Evolutionary conservation across 2,797 vertebrate species (phyloP).

Genomic region (Sebastes steindachneri): DNA sequence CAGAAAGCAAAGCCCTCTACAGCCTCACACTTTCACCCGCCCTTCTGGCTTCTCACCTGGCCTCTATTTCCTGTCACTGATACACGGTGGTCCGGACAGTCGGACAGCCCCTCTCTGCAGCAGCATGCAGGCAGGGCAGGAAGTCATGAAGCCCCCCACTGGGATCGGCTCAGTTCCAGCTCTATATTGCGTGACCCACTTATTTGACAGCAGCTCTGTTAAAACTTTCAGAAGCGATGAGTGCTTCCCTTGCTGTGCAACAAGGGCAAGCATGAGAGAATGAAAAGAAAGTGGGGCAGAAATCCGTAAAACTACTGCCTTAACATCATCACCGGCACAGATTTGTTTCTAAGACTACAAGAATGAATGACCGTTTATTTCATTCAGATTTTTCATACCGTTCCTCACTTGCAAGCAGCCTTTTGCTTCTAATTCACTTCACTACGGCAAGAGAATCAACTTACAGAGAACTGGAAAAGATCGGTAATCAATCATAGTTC

Average conservation of each 20-base stretch:
- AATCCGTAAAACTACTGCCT: not conserved
- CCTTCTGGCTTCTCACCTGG: conserved; percentile 13
- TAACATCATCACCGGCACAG: not conserved
- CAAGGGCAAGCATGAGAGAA: not conserved
- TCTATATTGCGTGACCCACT: conserved; percentile 65
- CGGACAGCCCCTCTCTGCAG: conserved; percentile 21
- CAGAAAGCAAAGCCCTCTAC: not conserved
- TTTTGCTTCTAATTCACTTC: not conserved
- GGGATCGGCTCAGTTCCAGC: conserved; percentile 41
- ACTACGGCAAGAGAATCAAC: not conserved
- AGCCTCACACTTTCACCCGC: not conserved
- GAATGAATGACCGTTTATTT: not conserved
- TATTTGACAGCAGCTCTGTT: conserved; percentile 64
- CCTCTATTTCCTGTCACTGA: conserved; percentile 13
- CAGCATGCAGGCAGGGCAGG: conserved; percentile 11
- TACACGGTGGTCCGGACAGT: conserved; percentile 31
- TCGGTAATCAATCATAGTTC: not conserved
- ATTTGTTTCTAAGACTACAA: not conserved
- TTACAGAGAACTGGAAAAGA: not conserved
- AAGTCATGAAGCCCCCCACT: conserved; percentile 24
- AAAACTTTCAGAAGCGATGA: conserved; percentile 51
- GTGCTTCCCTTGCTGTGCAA: conserved; percentile 3
- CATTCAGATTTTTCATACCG: not conserved
- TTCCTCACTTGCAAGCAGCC: not conserved
- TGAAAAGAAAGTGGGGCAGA: conserved; percentile 3